Base-by-base conservation (phyloP, 2,113 vertebrate genomes). In the Megatriorchis doriae region DNA sequence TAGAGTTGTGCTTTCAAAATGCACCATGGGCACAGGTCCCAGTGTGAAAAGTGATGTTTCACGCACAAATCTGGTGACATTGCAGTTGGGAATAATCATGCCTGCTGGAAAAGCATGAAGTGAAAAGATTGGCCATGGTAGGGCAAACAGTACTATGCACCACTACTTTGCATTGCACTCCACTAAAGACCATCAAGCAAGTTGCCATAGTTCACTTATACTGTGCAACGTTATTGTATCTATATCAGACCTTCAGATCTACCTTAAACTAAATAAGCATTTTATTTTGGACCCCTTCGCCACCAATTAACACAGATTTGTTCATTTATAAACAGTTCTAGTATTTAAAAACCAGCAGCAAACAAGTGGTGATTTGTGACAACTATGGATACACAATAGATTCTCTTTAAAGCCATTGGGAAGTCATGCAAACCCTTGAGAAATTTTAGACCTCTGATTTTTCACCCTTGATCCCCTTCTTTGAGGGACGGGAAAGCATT, bases 41-140 rank as follows among this genome's bases (percentile, higher is more conserved):
- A 75, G 2, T n/a, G 56, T 21, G 22, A 55, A 65, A 78, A 50
- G 13, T 15, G 8, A 71, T 29, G 11, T 38, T 91, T 74, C 68
- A 65, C 4, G 13, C 26, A 59, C 5, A 75, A 26, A 47, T 53
- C 50, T 62, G 34, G 26, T 11, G 10, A 43, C 0, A 1, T 0
- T 66, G 19, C 26, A 65, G 26, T 20, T 73, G 32, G 29, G 23
- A 91, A 78, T n/a, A 45, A 88, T 65, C 13, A 19, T 14, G 36
- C 22, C 45, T 86, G 14, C 40, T 74, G 80, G 42, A 81, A 55
- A 1, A 50, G 9, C n/a, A 36, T 4, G 9, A 86, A 79, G 31
- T 23, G 29, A 62, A 68, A 84, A 67, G 0, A 3, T 1, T 20
- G 43, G 48, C 40, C 32, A 15, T 2, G 13, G 26, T 4, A 93